phyloP scores from a whole-genome alignment of 2,888 invertebrate species.

The Slavum lentiscoides region DNA sequence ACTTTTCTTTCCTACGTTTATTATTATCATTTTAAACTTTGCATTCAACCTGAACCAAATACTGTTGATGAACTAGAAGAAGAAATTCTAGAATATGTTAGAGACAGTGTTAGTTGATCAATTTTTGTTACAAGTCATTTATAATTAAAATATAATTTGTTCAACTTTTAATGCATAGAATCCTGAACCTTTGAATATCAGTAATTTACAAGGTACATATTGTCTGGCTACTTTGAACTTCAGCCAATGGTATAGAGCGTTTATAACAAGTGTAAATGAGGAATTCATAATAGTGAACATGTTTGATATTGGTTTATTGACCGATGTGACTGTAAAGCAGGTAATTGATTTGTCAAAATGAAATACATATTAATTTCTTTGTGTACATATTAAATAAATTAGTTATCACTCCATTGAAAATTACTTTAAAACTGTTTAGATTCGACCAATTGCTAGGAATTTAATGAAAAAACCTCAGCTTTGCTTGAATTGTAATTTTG shows the following conservation, averaged over 20 bases:
- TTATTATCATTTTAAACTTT: constrained; percentile 28
- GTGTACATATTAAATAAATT: not conserved
- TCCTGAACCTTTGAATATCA: not conserved
- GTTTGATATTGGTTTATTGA: constrained; percentile 44
- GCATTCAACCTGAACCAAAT: constrained; percentile 47
- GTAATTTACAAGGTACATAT: constrained; percentile 6
- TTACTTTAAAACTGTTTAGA: constrained; percentile 23
- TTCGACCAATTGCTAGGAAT: constrained; percentile 23
- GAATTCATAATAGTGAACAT: constrained; percentile 22
- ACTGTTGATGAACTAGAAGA: constrained; percentile 45
- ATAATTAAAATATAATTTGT: not conserved
- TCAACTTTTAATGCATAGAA: not conserved
- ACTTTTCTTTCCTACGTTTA: constrained; percentile 37
- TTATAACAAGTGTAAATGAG: constrained; percentile 23
- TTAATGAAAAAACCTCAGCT: constrained; percentile 44
- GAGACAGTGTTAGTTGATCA: constrained; percentile 11
- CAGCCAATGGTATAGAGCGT: constrained; percentile 34
- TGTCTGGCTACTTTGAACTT: constrained; percentile 30
- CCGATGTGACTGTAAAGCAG: constrained; percentile 25
- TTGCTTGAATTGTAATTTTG: constrained; percentile 29
- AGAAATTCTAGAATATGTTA: constrained; percentile 20
- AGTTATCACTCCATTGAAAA: not conserved
- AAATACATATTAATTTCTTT: not conserved
- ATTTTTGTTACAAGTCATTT: not conserved
- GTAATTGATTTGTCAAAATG: constrained; percentile 6